These are phyloP conservation scores for Antitype chi DNA, from an alignment of 2,888 invertebrate genomes.

Conservation along the genomic window DNA sequence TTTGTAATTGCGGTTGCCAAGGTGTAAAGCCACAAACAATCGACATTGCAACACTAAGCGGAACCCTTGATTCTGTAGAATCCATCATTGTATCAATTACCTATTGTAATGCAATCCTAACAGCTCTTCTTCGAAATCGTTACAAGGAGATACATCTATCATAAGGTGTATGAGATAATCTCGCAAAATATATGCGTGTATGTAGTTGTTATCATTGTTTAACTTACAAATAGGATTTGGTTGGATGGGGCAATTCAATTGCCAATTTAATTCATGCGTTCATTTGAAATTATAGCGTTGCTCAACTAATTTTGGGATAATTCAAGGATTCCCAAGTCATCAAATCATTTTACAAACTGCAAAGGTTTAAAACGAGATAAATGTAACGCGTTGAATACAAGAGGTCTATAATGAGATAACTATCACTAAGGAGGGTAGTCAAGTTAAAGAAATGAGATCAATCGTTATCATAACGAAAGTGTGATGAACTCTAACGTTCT, in stretches of 20 bases:
- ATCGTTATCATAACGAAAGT: constrained; percentile 62
- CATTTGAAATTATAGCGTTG: constrained; percentile 14
- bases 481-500: constrained; percentile 72
- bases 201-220: constrained; percentile 43
- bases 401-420: constrained; percentile 13
- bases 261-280: neutral
- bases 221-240: constrained; percentile 19
- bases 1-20: constrained; percentile 70
- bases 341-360: neutral
- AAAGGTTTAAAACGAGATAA: neutral
- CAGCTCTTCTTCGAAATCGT: constrained; percentile 65
- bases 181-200: constrained; percentile 40
- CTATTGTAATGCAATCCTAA: constrained; percentile 71
- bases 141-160: constrained; percentile 61
- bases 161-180: constrained; percentile 43
- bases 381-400: neutral
- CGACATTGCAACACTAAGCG: constrained; percentile 60
- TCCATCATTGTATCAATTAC: constrained; percentile 70
- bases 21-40: constrained; percentile 74
- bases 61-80: constrained; percentile 74
- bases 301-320: neutral
- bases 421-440: constrained; percentile 8
- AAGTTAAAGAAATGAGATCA: constrained; percentile 58
- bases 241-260: constrained; percentile 23
- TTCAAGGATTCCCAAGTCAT: constrained; percentile 1